Conservation (phyloP, 2,888 invertebrate genomes). For the Eristalinus aeneus region DNA sequence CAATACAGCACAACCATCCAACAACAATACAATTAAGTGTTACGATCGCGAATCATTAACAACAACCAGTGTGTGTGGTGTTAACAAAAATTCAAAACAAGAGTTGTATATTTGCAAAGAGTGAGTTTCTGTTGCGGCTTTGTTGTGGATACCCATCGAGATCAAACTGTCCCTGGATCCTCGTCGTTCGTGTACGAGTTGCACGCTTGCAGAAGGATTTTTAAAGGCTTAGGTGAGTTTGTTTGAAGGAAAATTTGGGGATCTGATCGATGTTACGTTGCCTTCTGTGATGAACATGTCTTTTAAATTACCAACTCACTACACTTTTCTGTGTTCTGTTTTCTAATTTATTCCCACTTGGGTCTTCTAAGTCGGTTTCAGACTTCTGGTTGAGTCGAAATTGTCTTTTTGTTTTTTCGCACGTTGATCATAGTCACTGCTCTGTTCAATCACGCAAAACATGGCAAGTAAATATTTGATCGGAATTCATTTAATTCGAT, state of each 20-base stretch:
- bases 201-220: constrained; percentile 54
- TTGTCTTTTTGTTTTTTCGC: too few species aligned
- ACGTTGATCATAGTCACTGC: too few species aligned
- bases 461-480: too few species aligned
- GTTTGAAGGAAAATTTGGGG: not conserved
- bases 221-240: constrained; percentile 58
- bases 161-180: constrained; percentile 26
- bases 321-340: too few species aligned
- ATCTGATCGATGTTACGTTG: not conserved
- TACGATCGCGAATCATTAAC: constrained; percentile 54
- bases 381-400: too few species aligned
- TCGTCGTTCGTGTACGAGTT: constrained; percentile 31
- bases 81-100: constrained; percentile 9
- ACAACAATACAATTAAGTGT: constrained; percentile 14
- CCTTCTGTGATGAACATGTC: not conserved
- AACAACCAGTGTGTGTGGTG: constrained; percentile 50
- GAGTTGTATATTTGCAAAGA: not conserved
- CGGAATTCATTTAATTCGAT: too few species aligned
- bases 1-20: not conserved
- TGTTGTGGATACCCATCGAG: constrained; percentile 57
- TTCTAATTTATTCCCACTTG: too few species aligned
- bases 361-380: too few species aligned
- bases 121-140: constrained; percentile 36
- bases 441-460: too few species aligned
- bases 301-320: not conserved